phyloP scores from a whole-genome alignment of 2,888 invertebrate species.

The Tortrix viridana region DNA sequence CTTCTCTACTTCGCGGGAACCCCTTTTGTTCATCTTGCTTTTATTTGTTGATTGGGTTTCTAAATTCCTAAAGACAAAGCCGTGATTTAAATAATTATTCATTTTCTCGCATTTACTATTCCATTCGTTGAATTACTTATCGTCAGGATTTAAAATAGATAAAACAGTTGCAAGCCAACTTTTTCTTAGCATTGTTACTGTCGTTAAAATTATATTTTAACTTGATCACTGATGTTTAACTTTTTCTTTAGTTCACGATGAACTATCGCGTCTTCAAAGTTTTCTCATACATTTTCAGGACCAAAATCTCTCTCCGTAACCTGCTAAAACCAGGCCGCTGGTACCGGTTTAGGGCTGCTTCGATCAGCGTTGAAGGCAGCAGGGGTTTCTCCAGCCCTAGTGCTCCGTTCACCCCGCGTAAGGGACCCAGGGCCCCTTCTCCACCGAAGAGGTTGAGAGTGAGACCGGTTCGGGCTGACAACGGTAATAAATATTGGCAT shows the following conservation, averaged over 20 bases:
- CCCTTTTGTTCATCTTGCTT: not conserved
- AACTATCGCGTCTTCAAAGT: too few relatives aligned
- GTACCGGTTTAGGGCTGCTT: conserved; percentile 92
- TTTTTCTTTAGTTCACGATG: too few relatives aligned
- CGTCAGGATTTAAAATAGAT: too few relatives aligned
- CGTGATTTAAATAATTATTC: too few relatives aligned
- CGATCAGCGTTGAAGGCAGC: conserved; percentile 88
- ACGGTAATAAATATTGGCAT: conserved; percentile 55
- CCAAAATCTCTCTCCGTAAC: conserved; percentile 80
- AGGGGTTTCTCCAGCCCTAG: conserved; percentile 88
- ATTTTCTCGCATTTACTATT: too few relatives aligned
- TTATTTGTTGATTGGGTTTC: too few relatives aligned
- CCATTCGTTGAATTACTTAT: too few relatives aligned
- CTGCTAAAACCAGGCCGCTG: conserved; percentile 88
- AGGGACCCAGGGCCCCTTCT: conserved; percentile 85
- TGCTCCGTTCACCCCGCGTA: conserved; percentile 82
- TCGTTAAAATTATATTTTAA: too few relatives aligned
- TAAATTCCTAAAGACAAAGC: too few relatives aligned
- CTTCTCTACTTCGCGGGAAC: conserved; percentile 6
- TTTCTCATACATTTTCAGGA: conserved; percentile 58
- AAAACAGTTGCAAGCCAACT: too few relatives aligned
- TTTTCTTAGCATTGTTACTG: too few relatives aligned
- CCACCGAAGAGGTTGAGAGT: conserved; percentile 86
- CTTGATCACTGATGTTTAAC: too few relatives aligned
- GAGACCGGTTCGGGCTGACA: conserved; percentile 68